phyloP scores from a whole-genome alignment of 2,888 invertebrate genomes.

The Megaustenia siamemsis region DNA sequence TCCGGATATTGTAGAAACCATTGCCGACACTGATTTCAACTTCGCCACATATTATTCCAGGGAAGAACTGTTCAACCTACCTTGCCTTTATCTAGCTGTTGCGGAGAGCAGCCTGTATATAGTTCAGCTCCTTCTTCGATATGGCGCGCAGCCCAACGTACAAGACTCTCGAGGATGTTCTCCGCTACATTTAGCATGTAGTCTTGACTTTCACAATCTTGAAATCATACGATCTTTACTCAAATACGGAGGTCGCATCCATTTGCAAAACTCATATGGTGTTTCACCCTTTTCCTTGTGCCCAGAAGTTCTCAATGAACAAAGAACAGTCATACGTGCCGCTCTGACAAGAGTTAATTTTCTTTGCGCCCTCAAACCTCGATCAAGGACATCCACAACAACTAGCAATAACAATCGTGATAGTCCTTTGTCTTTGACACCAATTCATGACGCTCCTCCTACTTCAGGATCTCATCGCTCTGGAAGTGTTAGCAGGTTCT shows the following conservation, averaged over 20 bases:
- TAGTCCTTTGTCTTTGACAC: conserved; percentile 28
- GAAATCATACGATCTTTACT: conserved; percentile 82
- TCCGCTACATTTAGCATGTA: conserved; percentile 83
- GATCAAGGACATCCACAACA: conserved; percentile 40
- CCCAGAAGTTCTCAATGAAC: conserved; percentile 81
- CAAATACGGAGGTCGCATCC: conserved; percentile 81
- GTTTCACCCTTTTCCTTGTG: conserved; percentile 82
- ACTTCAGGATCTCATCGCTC: conserved; percentile 54
- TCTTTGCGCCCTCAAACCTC: not conserved
- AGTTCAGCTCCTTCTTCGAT: conserved; percentile 82
- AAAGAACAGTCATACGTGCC: conserved; percentile 82
- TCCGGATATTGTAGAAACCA: conserved; percentile 54
- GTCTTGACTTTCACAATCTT: conserved; percentile 82
- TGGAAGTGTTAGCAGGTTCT: conserved; percentile 60
- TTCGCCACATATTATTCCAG: conserved; percentile 15
- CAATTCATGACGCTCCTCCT: conserved; percentile 29
- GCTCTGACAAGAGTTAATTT: conserved; percentile 60
- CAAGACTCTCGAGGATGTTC: conserved; percentile 83
- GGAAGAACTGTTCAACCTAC: conserved; percentile 82
- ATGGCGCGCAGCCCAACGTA: conserved; percentile 82
- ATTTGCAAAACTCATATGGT: conserved; percentile 81
- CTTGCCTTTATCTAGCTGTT: conserved; percentile 84
- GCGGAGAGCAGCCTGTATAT: conserved; percentile 82
- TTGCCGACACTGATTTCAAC: conserved; percentile 44
- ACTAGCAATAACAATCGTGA: conserved; percentile 2